Evolutionary conservation across 1,140 invertebrate species (phyloP), one percentile per base, ranked within the genome.

Genomic region (Aphaenogaster rudis): DNA sequence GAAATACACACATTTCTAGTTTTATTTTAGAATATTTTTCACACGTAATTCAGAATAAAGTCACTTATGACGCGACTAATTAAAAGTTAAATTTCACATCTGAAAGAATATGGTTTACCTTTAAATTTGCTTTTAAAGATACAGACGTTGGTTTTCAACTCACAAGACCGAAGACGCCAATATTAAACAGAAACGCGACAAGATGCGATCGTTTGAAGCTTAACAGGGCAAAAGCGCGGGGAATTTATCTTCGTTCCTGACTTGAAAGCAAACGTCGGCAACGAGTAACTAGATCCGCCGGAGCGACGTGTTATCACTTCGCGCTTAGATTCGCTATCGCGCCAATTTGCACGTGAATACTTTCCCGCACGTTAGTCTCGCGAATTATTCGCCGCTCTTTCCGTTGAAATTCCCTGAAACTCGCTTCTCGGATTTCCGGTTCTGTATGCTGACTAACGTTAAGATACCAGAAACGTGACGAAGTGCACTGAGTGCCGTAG

Each of bases 271-370:
- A 79, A 69, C 66, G 33, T 80, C 64, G 64, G 64, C 64, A 71
- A 17, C 78, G 64, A 50, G 64, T 81, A 81, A 81, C 64, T 54
- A 45, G 48, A 81, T 71, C 64, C 63, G 42, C 36, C 50, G 36
- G 33, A 36, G 64, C 78, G 78, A 69, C 80, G 79, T 61, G 80
- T 61, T 84, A 84, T 84, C 80, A 82, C 67, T 82, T 59, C 42
- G 52, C 67, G 71, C 52, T 84, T 76, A 61, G 57, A 84, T 64
- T 84, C 52, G 67, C 80, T 82, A 74, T 74, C 80, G 42, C 15
- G 33, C 54, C 69, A 76, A 84, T 74, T 84, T 76, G 54, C 80
- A 74, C 67, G 80, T 82, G 67, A 82, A 82, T 82, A 82, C 42
- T 82, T 82, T 72, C 39, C 42, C 48, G 78, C 63, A 21, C 64